phyloP scores from a whole-genome alignment of 2,888 invertebrate genomes.

The Spisula solida region DNA sequence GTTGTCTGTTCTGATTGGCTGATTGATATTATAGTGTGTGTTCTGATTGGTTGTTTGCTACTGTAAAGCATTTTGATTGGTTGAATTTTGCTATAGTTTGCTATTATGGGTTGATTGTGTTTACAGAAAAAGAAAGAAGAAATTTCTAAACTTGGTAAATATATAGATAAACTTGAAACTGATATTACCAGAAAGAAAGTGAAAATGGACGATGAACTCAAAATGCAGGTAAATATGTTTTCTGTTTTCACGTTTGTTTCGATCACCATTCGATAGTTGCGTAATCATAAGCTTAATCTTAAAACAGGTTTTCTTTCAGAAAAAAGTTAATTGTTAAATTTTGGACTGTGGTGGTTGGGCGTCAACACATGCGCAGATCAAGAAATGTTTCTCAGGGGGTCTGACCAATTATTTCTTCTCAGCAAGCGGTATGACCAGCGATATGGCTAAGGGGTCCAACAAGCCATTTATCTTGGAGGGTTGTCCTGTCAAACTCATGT shows the following conservation, averaged over 20 bases:
- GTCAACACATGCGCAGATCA: too few species aligned
- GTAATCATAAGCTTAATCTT: too few species aligned
- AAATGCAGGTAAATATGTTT: conserved; percentile 77
- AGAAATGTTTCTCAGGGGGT: too few species aligned
- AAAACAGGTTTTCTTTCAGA: too few species aligned
- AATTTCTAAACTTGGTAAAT: conserved; percentile 73
- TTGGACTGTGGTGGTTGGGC: too few species aligned
- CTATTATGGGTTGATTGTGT: conserved; percentile 14
- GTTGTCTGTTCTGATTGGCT: neutral
- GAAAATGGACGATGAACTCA: conserved; percentile 73
- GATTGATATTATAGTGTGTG: conserved; percentile 1
- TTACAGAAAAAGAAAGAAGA: conserved; percentile 78
- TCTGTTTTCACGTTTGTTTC: neutral
- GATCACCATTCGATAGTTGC: too few species aligned
- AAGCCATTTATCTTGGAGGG: too few species aligned
- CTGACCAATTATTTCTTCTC: too few species aligned
- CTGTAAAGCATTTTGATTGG: neutral
- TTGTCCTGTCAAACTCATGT: too few species aligned
- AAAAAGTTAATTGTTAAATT: too few species aligned
- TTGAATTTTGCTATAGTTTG: neutral
- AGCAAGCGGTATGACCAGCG: too few species aligned
- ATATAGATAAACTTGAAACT: conserved; percentile 75
- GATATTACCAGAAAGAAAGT: conserved; percentile 71
- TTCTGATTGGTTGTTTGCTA: conserved; percentile 8
- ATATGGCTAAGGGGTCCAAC: too few species aligned